Percentiles rank a stretch among this genome's conserved stretches.
phyloP scores from a whole-genome alignment of 2,113 vertebrate genomes.

The Dasypus novemcinctus region DNA sequence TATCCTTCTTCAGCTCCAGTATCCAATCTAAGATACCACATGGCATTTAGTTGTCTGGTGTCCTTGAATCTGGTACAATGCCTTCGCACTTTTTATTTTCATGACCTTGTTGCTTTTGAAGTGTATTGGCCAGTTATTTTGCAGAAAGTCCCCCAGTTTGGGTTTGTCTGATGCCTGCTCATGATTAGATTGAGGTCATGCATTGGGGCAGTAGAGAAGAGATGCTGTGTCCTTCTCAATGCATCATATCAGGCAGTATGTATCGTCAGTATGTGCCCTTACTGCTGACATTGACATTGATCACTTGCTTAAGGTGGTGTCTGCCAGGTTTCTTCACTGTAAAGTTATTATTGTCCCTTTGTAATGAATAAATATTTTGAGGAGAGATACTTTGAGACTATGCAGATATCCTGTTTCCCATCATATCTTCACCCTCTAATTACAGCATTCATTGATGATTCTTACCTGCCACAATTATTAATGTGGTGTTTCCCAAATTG shows the following conservation, averaged over 20 bases:
- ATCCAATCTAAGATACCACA: too few species aligned
- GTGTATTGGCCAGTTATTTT: neutral
- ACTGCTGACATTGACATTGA: neutral
- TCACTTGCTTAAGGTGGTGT: neutral
- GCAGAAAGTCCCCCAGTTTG: neutral
- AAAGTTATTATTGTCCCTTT: neutral
- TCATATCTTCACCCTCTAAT: neutral
- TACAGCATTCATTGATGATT: neutral
- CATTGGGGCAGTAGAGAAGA: neutral
- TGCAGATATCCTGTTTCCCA: neutral
- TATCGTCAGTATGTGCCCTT: neutral
- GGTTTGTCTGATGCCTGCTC: neutral
- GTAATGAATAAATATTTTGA: neutral
- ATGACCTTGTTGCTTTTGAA: neutral
- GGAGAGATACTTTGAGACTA: neutral
- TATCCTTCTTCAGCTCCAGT: neutral
- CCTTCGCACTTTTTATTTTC: neutral
- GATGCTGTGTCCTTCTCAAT: neutral
- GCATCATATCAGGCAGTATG: neutral
- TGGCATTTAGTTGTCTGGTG: neutral
- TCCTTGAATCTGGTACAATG: accelerated
- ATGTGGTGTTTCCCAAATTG: neutral
- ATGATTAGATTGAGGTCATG: neutral
- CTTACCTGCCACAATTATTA: neutral
- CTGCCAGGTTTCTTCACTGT: neutral